These are phyloP conservation scores for Atta cephalotes DNA, from an alignment of 1,140 invertebrate species.

Conservation along the genomic window DNA sequence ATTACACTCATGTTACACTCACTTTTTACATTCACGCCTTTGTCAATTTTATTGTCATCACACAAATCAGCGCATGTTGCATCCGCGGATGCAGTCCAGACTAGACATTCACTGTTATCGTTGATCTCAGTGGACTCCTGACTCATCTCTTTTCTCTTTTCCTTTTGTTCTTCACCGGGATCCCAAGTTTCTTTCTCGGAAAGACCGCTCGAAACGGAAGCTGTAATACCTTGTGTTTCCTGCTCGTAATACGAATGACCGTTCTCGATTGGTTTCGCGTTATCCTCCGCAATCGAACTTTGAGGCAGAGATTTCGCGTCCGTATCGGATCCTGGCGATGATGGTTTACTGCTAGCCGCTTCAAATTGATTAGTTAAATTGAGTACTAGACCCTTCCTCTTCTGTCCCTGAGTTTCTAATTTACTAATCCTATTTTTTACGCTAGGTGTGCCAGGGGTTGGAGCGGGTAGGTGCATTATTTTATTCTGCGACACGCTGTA, in stretches of 20 bases:
- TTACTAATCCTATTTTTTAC: conserved; percentile 88
- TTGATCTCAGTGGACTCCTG: conserved; percentile 60
- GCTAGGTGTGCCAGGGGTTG: conserved; percentile 77
- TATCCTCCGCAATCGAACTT: conserved; percentile 65
- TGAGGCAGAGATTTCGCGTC: conserved; percentile 57
- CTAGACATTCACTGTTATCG: conserved; percentile 84
- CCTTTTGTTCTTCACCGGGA: conserved; percentile 85
- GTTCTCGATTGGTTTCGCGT: conserved; percentile 78
- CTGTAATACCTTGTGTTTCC: conserved; percentile 65
- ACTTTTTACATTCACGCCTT: conserved; percentile 69
- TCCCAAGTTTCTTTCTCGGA: conserved; percentile 89
- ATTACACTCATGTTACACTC: conserved; percentile 66
- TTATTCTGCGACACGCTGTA: conserved; percentile 96
- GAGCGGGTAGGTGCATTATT: conserved; percentile 91
- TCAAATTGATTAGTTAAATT: conserved; percentile 89
- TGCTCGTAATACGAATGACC: conserved; percentile 61
- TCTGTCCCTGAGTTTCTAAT: conserved; percentile 88
- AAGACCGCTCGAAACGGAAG: conserved; percentile 78
- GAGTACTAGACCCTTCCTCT: conserved; percentile 88
- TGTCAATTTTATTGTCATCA: conserved; percentile 69
- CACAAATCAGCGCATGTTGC: conserved; percentile 78
- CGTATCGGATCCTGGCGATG: conserved; percentile 83
- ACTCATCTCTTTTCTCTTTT: conserved; percentile 54
- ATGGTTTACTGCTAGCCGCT: conserved; percentile 84
- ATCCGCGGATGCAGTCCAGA: conserved; percentile 86